These are phyloP conservation scores for Hirundichthys speculiger DNA, from an alignment of 2,113 vertebrate species.

Conservation along the genomic window DNA sequence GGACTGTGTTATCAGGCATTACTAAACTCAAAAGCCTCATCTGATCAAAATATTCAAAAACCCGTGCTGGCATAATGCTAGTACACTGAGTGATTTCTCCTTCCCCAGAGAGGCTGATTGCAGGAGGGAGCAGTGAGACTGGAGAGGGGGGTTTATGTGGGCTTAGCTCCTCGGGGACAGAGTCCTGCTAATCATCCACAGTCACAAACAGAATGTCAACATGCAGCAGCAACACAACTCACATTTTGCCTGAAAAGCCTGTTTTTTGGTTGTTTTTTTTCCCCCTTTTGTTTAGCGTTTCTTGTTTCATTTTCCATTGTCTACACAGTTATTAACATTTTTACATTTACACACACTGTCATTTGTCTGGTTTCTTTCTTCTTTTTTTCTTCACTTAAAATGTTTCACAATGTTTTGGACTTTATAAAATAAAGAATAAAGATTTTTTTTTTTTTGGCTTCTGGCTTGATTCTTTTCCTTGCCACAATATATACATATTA, in stretches of 20 bases:
- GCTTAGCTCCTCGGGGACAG: slow-evolving; percentile 39
- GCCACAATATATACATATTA: background rate
- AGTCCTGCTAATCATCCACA: slow-evolving; percentile 58
- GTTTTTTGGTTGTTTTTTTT: slow-evolving; percentile 11
- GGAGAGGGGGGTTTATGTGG: slow-evolving; percentile 52
- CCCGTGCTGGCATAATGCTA: slow-evolving; percentile 42
- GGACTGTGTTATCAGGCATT: slow-evolving; percentile 61
- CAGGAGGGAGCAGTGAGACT: slow-evolving; percentile 35
- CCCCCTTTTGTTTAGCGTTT: background rate
- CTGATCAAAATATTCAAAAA: slow-evolving; percentile 68
- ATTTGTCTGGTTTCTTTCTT: no score
- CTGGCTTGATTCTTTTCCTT: no score
- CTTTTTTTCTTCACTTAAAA: no score
- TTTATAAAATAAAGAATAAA: no score
- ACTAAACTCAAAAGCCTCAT: slow-evolving; percentile 50
- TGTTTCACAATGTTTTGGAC: no score
- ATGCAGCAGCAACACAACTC: slow-evolving; percentile 30
- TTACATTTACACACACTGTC: background rate
- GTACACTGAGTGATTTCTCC: slow-evolving; percentile 45
- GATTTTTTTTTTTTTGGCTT: no score
- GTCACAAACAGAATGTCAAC: slow-evolving; percentile 50
- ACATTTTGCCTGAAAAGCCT: slow-evolving; percentile 21
- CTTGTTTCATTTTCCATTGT: slow-evolving; percentile 34
- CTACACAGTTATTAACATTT: slow-evolving; percentile 20
- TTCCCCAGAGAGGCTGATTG: slow-evolving; percentile 44